Conservation (phyloP, 2,888 invertebrate species). For the Phyllotreta cruciferae region DNA sequence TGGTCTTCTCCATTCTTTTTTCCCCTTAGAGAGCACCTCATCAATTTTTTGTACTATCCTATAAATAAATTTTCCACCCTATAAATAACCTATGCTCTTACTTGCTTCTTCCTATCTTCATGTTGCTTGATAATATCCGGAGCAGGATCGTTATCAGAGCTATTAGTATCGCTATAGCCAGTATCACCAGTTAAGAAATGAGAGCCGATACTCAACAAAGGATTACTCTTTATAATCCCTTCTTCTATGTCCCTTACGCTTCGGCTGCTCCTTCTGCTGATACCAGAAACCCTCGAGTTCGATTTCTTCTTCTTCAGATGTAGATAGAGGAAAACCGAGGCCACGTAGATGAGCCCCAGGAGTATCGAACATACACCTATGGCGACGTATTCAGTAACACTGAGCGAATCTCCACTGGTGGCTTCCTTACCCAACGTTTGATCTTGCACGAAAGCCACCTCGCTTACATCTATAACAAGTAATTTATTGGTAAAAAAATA, state of each 20-base stretch:
- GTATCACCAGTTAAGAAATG: slow-evolving; percentile 63
- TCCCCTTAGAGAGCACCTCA: no score
- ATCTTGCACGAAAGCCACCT: slow-evolving; percentile 78
- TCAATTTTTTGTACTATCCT: no score
- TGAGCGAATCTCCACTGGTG: slow-evolving; percentile 65
- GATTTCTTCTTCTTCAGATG: slow-evolving; percentile 71
- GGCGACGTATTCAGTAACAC: slow-evolving; percentile 80
- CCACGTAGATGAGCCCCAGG: slow-evolving; percentile 86
- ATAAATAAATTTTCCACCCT: no score
- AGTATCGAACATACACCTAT: slow-evolving; percentile 84
- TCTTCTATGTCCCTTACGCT: slow-evolving; percentile 63
- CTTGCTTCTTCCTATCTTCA: slow-evolving; percentile 56
- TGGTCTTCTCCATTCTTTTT: no score
- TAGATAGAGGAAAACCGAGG: slow-evolving; percentile 83
- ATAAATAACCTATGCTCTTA: slow-evolving; percentile 56
- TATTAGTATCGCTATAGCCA: slow-evolving; percentile 66
- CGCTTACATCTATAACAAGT: slow-evolving; percentile 74
- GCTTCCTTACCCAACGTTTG: slow-evolving; percentile 65
- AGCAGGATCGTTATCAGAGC: slow-evolving; percentile 71
- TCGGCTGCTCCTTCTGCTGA: slow-evolving; percentile 48
- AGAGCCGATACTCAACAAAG: slow-evolving; percentile 68
- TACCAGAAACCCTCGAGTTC: slow-evolving; percentile 26
- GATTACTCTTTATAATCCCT: slow-evolving; percentile 78
- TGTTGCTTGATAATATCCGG: slow-evolving; percentile 59
- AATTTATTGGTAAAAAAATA: slow-evolving; percentile 6